Base-by-base conservation (phyloP, 2,113 vertebrate species). In the Oncorhynchus gorbuscha region DNA sequence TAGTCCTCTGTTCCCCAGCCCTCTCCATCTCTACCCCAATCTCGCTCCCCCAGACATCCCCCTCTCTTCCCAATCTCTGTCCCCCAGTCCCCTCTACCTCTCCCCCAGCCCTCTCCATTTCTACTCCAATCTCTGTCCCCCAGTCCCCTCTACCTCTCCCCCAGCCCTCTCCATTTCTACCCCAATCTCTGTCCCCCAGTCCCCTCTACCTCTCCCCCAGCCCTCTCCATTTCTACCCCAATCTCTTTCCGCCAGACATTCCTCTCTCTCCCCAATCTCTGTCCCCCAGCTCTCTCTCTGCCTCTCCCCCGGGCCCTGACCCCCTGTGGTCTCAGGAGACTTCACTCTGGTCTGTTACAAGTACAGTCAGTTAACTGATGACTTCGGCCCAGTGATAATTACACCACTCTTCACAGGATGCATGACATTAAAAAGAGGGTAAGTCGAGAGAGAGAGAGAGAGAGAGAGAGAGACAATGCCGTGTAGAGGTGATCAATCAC, bases 401-500 rank as follows among this genome's bases (percentile, higher is more conserved):
- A 88, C 83, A 85, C 74, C 69, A 81, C 83, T 83, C 81, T 82
- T 75, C 32, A 22, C 83, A 88, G 88, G 87, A 90, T 88, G 79
- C 81, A 59, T 58, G 73, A 78, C 78, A 84, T 90, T 83, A 84
- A 84, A 85, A 81, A 74, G 87, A 92, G 89, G 39, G 39, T 87
- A 91, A 91, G 88, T 89, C 82, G 78, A 85, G 79, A 85, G 61
- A 24, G 65, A 80, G 83, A 80, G 77, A 83, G 74, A 81, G 83
- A 16, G 49, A 16, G 49, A 14, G 49, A 16, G 49, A 16, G 49
- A 35, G 32, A 6, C 24, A 24, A 4, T 0, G 49, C 91, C 80
- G 2, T 3, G 77, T 86, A 89, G 84, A 35, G 39, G 85, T 89
- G 87, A 93, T 93, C 89, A 88, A 88, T 86, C 87, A 89, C 70